Evolutionary conservation across 64 coral and sea anemone genomes (phyloP).

Genomic region (Hydrozoanthus tunicans): DNA sequence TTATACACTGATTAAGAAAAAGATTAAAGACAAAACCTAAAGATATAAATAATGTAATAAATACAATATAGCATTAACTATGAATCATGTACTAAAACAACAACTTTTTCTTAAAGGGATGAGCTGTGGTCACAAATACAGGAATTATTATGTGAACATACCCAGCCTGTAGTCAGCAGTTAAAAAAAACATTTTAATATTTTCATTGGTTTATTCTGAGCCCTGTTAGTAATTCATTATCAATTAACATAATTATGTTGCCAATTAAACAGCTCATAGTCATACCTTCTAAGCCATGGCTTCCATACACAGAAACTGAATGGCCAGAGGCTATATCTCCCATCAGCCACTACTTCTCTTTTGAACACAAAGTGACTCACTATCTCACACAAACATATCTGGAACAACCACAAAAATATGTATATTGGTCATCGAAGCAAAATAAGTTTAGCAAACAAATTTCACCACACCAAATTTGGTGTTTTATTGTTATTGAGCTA

Average conservation of each 20-base stretch:
- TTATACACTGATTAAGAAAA: not conserved
- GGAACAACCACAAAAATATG: not conserved
- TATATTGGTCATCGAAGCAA: not conserved
- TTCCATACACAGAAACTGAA: constrained; percentile 60
- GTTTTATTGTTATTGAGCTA: no score
- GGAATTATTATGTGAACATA: not conserved
- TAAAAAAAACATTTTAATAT: no score
- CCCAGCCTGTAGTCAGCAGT: not conserved
- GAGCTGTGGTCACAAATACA: not conserved
- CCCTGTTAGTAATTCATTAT: no score
- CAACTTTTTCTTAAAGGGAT: no score
- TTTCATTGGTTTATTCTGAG: no score
- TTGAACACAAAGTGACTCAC: constrained; percentile 64
- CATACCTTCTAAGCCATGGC: constrained; percentile 82
- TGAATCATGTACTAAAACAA: not conserved
- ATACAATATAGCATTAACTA: not conserved
- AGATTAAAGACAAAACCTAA: not conserved
- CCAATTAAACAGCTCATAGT: not conserved
- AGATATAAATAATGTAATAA: not conserved
- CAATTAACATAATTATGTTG: no score
- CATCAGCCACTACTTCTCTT: constrained; percentile 2
- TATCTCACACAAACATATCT: constrained; percentile 62
- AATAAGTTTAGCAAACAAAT: not conserved
- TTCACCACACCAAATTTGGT: no score
- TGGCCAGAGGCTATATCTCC: constrained; percentile 29